These are phyloP conservation scores for Xanthia icteritia DNA, from an alignment of 2,888 invertebrate genomes.

Conservation along the genomic window DNA sequence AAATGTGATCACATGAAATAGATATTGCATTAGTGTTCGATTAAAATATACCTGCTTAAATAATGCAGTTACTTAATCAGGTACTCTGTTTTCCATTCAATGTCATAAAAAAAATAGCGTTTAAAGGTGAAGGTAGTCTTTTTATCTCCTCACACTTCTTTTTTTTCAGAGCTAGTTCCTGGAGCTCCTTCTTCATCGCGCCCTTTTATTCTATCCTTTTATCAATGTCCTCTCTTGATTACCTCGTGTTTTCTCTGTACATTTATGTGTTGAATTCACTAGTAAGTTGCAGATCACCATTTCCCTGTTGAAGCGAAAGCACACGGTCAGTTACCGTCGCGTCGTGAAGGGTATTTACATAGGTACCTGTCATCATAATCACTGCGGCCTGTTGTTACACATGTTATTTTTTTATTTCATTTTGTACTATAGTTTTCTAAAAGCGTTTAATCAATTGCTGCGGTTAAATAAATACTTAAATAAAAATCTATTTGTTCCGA, in stretches of 20 bases:
- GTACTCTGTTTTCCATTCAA: background rate
- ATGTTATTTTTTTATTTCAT: too few relatives aligned
- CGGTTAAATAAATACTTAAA: slow-evolving; percentile 44
- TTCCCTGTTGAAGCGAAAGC: background rate
- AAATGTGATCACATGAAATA: background rate
- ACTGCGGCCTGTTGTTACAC: background rate
- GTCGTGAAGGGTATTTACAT: too few relatives aligned
- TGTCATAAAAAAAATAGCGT: background rate
- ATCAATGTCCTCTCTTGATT: background rate
- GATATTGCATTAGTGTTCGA: background rate
- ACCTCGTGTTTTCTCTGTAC: background rate
- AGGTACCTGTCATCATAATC: too few relatives aligned
- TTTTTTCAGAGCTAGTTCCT: background rate
- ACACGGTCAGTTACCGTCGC: too few relatives aligned
- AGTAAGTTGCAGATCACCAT: background rate
- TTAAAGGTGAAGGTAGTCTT: background rate
- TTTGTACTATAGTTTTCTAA: too few relatives aligned
- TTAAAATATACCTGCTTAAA: background rate
- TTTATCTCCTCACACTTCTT: background rate
- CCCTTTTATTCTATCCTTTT: background rate
- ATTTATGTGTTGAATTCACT: background rate
- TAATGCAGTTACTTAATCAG: background rate
- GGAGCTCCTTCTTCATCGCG: background rate
- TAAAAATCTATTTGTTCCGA: slow-evolving; percentile 69
- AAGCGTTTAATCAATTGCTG: background rate